Conservation (phyloP, 2,113 vertebrate species). For the Phalacrocorax brasilianus region DNA sequence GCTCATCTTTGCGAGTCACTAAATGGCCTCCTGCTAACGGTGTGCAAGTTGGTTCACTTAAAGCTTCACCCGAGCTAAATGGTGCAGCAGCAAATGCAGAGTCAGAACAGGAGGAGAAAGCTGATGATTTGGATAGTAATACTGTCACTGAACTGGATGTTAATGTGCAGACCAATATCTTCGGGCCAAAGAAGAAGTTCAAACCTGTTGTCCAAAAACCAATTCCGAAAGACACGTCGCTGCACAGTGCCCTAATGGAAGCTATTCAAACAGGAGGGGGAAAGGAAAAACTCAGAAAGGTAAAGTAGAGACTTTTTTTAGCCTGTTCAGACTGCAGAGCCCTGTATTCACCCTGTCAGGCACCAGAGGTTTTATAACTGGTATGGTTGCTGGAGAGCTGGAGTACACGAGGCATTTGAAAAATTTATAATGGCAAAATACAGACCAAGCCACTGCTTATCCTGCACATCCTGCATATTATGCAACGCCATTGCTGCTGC, state of each 20-base stretch:
- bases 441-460: not conserved
- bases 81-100: not conserved
- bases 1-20: not conserved
- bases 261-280: constrained; percentile 87
- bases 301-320: constrained; percentile 42
- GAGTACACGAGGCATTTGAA: not conserved
- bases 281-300: constrained; percentile 88
- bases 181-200: constrained; percentile 91
- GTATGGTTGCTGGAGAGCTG: not conserved
- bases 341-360: not conserved
- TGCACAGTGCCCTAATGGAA: constrained; percentile 91
- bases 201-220: constrained; percentile 83
- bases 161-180: constrained; percentile 66
- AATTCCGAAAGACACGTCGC: constrained; percentile 81
- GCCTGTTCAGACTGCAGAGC: not conserved
- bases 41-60: not conserved
- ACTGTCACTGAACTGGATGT: not conserved
- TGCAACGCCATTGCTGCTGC: not conserved
- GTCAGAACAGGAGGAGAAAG: constrained; percentile 40
- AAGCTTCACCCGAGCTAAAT: not conserved
- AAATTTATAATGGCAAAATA: not conserved
- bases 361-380: not conserved
- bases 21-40: not conserved
- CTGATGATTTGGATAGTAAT: not conserved
- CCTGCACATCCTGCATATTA: not conserved